Evolutionary conservation across 2,797 vertebrate genomes (phyloP).

Genomic region (Phrynocephalus vlangalii): DNA sequence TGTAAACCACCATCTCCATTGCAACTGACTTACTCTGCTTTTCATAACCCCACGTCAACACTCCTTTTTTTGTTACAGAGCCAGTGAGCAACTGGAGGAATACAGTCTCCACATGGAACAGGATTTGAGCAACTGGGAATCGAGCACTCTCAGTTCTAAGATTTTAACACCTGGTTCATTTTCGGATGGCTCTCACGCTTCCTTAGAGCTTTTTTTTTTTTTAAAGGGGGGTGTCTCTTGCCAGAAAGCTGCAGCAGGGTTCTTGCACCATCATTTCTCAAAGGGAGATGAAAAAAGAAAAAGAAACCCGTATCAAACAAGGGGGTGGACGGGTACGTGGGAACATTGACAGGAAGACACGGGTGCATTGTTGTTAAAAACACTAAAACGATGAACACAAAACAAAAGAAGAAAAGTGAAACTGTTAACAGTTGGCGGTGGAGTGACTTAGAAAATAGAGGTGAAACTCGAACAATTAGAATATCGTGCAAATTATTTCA

Average conservation of each 20-base stretch:
- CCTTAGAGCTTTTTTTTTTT: constrained; percentile 39
- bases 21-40: constrained; percentile 30
- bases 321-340: constrained; percentile 57
- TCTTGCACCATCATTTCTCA: constrained; percentile 64
- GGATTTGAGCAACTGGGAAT: constrained; percentile 47
- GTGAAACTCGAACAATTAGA: too few relatives aligned
- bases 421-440: constrained; percentile 80
- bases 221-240: constrained; percentile 73
- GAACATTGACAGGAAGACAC: constrained; percentile 64
- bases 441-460: constrained; percentile 69
- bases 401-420: constrained; percentile 73
- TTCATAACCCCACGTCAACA: constrained; percentile 44
- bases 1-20: not conserved
- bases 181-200: constrained; percentile 18
- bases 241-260: constrained; percentile 76
- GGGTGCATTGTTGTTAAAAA: constrained; percentile 69
- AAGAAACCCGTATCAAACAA: constrained; percentile 64
- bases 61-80: constrained; percentile 11
- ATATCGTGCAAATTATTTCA: too few relatives aligned
- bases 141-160: constrained; percentile 38
- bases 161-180: constrained; percentile 36
- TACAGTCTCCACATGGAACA: constrained; percentile 49
- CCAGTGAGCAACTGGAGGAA: constrained; percentile 33
- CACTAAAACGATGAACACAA: constrained; percentile 70
- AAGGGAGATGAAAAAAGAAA: constrained; percentile 40